Conservation (phyloP, 2,888 invertebrate species). For the Gymnocheta viridis region DNA sequence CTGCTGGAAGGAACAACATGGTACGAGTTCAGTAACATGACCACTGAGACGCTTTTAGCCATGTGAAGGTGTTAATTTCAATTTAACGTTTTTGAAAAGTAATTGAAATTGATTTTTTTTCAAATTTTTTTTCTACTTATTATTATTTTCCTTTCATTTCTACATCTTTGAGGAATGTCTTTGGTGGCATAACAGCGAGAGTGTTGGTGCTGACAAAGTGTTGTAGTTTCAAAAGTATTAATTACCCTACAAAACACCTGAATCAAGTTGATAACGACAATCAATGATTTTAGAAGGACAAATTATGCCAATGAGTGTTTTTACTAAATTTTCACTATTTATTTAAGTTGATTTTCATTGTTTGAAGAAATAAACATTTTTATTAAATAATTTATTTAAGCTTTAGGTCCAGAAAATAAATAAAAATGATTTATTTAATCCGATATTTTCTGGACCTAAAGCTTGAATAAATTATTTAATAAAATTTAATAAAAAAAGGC, state of each 20-base stretch:
- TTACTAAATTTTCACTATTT: too few relatives aligned
- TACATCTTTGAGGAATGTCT: slow-evolving; percentile 1
- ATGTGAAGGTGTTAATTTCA: slow-evolving; percentile 73
- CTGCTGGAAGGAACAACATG: slow-evolving; percentile 44
- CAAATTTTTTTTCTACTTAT: neutral
- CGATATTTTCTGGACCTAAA: too few relatives aligned
- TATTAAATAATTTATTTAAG: too few relatives aligned
- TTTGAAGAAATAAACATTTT: too few relatives aligned
- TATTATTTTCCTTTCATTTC: slow-evolving; percentile 1
- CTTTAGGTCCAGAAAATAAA: too few relatives aligned
- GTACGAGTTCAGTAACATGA: slow-evolving; percentile 44
- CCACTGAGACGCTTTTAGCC: slow-evolving; percentile 71
- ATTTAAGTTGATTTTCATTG: too few relatives aligned
- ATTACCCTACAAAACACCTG: neutral
- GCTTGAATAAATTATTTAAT: too few relatives aligned
- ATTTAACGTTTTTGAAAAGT: slow-evolving; percentile 70
- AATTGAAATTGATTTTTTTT: slow-evolving; percentile 70
- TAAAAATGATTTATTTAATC: too few relatives aligned
- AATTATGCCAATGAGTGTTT: too few relatives aligned
- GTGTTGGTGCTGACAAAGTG: neutral
- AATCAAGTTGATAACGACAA: too few relatives aligned
- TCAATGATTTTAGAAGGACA: too few relatives aligned
- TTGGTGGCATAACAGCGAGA: neutral
- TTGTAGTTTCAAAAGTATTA: neutral
- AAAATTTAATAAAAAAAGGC: too few relatives aligned